Evolutionary conservation across 2,113 vertebrate species (phyloP), one percentile per base, ranked within the genome.

Genomic region (Ceyx margarethae): DNA sequence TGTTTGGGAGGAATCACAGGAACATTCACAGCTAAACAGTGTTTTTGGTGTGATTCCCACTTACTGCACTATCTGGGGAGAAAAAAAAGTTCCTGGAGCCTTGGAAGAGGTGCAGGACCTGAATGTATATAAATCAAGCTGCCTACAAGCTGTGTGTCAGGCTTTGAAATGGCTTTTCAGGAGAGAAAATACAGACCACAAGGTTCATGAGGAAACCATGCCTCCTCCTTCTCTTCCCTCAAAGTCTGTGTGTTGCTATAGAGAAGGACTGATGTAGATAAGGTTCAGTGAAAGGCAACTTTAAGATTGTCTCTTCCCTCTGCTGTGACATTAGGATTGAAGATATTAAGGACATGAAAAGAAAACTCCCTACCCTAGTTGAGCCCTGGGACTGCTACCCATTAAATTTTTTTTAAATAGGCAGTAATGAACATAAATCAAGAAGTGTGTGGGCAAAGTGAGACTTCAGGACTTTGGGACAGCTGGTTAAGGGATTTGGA

Each of bases 121-220:
- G 25, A n/a, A 48, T 20, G 7, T n/a, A 10, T 54, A 4, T 83
- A 64, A 15, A 65, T 64, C 61, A 72, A n/a, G 16, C 18, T 69
- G 25, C 19, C 21, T 62, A 17, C 13, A 53, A 31, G 73, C 33
- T 33, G 1, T 35, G 22, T 50, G 28, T 37, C 43, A 69, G 65
- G 42, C 11, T 50, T 85, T 2, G 3, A 64, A n/a, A 17, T 76
- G 45, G 23, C 15, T 89, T 82, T 65, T 73, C 20, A 33, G 65
- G 37, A 57, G 15, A 42, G 5, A 65, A 56, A 86, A 71, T 64
- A 4, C 11, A 54, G 19, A 37, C 29, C 11, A 14, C 0, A 0
- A 67, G 10, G 7, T 75, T 71, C 17, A 35, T 60, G 31, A 75
- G 23, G 58, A 76, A 67, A 40, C 4, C 3, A 0, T 62, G 31